Percentiles rank a stretch among this genome's conserved stretches.
Evolutionary conservation across 1,140 invertebrate species (phyloP).

Genomic region (Diploscapter pachys): DNA sequence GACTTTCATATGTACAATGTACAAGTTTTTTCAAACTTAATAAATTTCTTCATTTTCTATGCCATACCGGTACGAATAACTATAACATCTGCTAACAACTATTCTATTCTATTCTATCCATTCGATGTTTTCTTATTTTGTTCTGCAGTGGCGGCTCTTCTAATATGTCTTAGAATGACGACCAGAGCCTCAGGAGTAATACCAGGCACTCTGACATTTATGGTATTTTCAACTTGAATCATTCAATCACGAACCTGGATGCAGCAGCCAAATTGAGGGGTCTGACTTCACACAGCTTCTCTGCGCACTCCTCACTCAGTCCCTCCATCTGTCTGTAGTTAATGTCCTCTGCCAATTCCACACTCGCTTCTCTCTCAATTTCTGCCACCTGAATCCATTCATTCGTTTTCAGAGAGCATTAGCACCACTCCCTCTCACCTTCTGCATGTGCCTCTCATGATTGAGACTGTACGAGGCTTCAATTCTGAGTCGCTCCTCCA

Average conservation of each 20-base stretch:
- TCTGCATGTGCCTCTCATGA: slow-evolving; percentile 34
- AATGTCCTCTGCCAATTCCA: slow-evolving; percentile 39
- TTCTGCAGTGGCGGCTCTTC: background rate
- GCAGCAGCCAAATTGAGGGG: slow-evolving; percentile 47
- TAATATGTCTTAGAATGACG: slow-evolving; percentile 40
- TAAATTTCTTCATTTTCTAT: slow-evolving; percentile 8
- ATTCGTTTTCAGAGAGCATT: slow-evolving; percentile 3
- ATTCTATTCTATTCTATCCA: background rate
- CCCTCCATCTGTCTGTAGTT: slow-evolving; percentile 36
- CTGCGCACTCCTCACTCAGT: slow-evolving; percentile 41
- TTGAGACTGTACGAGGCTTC: slow-evolving; percentile 36
- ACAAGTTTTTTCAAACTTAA: background rate
- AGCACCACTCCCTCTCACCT: background rate
- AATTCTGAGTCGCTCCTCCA: slow-evolving; percentile 34
- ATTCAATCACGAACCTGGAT: slow-evolving; percentile 23
- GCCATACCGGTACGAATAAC: background rate
- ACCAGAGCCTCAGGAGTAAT: slow-evolving; percentile 49
- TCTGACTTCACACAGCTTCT: slow-evolving; percentile 38
- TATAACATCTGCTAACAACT: slow-evolving; percentile 3
- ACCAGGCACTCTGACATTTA: slow-evolving; percentile 33
- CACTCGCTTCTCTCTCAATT: slow-evolving; percentile 41
- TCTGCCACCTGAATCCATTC: slow-evolving; percentile 38
- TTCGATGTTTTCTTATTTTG: too few relatives aligned
- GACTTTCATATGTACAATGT: too few relatives aligned
- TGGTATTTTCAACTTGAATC: too few relatives aligned